phyloP scores from a whole-genome alignment of 1,140 invertebrate species.

The Pseudomyrmex gracilis region DNA sequence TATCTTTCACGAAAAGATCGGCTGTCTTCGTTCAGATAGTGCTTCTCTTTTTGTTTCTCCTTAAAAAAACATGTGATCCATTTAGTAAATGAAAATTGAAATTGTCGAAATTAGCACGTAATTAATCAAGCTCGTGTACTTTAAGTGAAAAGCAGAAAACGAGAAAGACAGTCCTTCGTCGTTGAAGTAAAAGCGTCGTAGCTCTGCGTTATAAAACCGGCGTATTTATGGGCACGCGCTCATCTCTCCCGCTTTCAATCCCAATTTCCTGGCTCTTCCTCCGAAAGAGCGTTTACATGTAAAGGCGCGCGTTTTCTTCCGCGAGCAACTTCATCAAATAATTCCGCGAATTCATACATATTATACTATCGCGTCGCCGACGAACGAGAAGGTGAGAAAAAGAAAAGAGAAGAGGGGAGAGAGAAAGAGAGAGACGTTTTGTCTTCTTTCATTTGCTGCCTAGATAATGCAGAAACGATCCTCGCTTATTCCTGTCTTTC shows the following conservation, averaged over 20 bases:
- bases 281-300: conserved; percentile 42
- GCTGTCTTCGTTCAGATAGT: background rate
- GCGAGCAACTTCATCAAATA: conserved; percentile 18
- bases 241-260: background rate
- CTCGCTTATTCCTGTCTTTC: background rate
- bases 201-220: conserved; percentile 9
- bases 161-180: background rate
- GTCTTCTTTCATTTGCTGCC: conserved; percentile 15
- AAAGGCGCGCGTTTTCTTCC: conserved; percentile 55
- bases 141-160: background rate
- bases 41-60: no score
- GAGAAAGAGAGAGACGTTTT: background rate
- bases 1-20: conserved; percentile 2
- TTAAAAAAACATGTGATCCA: no score
- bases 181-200: background rate
- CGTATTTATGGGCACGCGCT: conserved; percentile 20
- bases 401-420: background rate
- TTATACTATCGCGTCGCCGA: conserved; percentile 28
- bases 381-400: background rate
- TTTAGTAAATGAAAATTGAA: background rate
- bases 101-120: background rate
- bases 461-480: conserved; percentile 58
- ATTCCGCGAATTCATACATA: conserved; percentile 54
- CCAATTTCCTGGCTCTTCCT: conserved; percentile 8
- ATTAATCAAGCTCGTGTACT: conserved; percentile 25